phyloP scores from a whole-genome alignment of 2,888 invertebrate genomes.

The Phortica magna region DNA sequence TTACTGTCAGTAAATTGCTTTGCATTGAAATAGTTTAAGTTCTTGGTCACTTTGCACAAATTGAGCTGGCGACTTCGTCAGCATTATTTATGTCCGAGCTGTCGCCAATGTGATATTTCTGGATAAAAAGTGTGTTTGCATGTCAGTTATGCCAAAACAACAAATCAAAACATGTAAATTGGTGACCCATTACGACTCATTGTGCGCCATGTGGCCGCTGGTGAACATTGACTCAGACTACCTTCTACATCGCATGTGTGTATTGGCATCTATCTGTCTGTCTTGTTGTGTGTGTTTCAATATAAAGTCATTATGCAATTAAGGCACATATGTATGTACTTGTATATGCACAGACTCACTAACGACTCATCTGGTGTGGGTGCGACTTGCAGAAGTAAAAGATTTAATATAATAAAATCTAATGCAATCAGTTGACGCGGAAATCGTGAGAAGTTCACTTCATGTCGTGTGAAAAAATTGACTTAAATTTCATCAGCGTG shows the following conservation, averaged over 20 bases:
- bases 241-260: neutral
- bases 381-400: neutral
- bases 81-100: neutral
- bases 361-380: slow-evolving; percentile 5
- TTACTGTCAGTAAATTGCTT: neutral
- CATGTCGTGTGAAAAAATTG: slow-evolving; percentile 9
- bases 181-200: slow-evolving; percentile 36
- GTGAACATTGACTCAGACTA: slow-evolving; percentile 45
- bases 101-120: neutral
- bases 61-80: neutral
- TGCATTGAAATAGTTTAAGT: neutral
- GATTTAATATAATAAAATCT: slow-evolving; percentile 29
- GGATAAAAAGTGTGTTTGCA: slow-evolving; percentile 16
- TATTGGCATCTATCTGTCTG: slow-evolving; percentile 16
- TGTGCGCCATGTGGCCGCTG: slow-evolving; percentile 40
- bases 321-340: neutral
- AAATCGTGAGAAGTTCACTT: slow-evolving; percentile 43
- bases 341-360: neutral
- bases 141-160: slow-evolving; percentile 13
- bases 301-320: slow-evolving; percentile 30
- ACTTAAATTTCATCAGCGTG: neutral
- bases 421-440: slow-evolving; percentile 41
- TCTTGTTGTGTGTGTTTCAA: neutral
- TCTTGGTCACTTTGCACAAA: neutral
- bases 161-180: slow-evolving; percentile 34